Conservation (phyloP, 1,140 invertebrate genomes). For the Sitodiplosis mosellana region DNA sequence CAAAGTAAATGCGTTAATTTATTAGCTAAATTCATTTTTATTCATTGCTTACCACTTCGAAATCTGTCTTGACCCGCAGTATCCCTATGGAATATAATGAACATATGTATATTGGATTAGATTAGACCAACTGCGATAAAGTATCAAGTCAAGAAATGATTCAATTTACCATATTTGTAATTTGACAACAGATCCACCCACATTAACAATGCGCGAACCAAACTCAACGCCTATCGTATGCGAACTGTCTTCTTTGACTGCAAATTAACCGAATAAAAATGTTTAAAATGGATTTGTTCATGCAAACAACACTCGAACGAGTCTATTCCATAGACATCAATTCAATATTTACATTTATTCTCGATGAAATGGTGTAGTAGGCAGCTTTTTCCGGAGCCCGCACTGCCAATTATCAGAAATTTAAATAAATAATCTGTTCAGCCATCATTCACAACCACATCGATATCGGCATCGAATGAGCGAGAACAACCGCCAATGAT, state of each 20-base stretch:
- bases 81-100: background rate
- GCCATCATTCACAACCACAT: too few relatives aligned
- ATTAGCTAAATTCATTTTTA: too few relatives aligned
- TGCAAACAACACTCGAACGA: background rate
- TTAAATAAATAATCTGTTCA: conserved; percentile 73
- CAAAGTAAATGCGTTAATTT: too few relatives aligned
- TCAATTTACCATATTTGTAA: conserved; percentile 50
- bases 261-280: conserved; percentile 8
- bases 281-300: background rate
- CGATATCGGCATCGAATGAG: too few relatives aligned
- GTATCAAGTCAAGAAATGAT: conserved; percentile 39
- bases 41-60: conserved; percentile 29
- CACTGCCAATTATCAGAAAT: conserved; percentile 68
- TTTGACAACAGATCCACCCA: conserved; percentile 68
- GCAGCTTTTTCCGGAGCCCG: conserved; percentile 76
- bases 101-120: background rate
- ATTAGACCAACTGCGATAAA: background rate
- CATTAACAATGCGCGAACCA: conserved; percentile 67
- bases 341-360: conserved; percentile 55
- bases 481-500: too few relatives aligned
- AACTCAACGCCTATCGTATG: conserved; percentile 74
- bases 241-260: conserved; percentile 61
- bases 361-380: conserved; percentile 79
- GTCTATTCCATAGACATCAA: background rate
- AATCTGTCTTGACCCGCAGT: conserved; percentile 34